phyloP scores from a whole-genome alignment of 2,888 invertebrate genomes.

The Lycocerus yunnanus region DNA sequence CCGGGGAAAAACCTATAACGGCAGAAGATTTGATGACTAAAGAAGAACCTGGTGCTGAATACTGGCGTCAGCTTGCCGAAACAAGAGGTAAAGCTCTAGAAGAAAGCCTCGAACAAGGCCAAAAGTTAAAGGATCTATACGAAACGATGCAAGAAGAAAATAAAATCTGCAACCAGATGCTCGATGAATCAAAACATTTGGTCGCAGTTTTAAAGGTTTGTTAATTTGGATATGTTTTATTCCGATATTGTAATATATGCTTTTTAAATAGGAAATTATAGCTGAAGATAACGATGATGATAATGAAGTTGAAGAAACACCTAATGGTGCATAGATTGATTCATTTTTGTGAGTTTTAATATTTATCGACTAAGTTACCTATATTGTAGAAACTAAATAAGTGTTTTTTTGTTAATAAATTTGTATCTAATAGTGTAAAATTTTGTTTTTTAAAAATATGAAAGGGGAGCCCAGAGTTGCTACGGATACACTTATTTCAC shows the following conservation, averaged over 20 bases:
- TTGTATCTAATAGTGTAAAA: neutral
- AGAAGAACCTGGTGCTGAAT: slow-evolving; percentile 70
- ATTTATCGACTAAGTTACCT: neutral
- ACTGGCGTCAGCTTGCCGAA: slow-evolving; percentile 78
- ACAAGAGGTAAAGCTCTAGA: slow-evolving; percentile 73
- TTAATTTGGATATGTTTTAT: neutral
- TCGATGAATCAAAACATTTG: slow-evolving; percentile 74
- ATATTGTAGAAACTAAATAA: neutral
- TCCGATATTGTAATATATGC: neutral
- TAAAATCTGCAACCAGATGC: slow-evolving; percentile 69
- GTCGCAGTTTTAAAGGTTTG: slow-evolving; percentile 76
- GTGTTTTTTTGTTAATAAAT: neutral
- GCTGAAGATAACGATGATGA: neutral
- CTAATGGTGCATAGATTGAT: neutral
- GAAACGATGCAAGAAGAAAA: slow-evolving; percentile 63
- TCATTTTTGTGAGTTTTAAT: neutral
- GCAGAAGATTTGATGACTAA: slow-evolving; percentile 70
- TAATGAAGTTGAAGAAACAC: neutral
- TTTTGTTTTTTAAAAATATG: too few relatives aligned
- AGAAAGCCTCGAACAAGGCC: slow-evolving; percentile 74
- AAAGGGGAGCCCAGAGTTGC: too few relatives aligned
- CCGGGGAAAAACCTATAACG: slow-evolving; percentile 62
- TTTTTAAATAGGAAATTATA: slow-evolving; percentile 39
- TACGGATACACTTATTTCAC: too few relatives aligned
- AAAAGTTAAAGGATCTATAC: slow-evolving; percentile 60